Percentiles rank a stretch among this genome's conserved stretches.
phyloP scores from a whole-genome alignment of 2,888 invertebrate species.

The Ichneumoninae sp. region DNA sequence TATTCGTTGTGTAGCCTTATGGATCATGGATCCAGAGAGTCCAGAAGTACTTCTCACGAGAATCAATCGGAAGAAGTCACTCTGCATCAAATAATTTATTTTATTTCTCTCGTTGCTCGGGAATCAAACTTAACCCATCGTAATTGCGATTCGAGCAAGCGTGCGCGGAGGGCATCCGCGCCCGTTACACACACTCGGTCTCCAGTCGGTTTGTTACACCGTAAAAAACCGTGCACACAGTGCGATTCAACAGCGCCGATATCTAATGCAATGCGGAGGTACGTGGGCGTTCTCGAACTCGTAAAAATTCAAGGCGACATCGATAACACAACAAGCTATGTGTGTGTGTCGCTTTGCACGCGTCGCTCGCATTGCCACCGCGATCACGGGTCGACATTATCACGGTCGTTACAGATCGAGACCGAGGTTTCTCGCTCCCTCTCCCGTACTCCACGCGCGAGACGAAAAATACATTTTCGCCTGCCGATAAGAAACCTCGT shows the following conservation, averaged over 20 bases:
- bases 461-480: not conserved
- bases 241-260: not conserved
- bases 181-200: not conserved
- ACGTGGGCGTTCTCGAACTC: conserved; percentile 51
- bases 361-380: not conserved
- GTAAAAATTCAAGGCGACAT: conserved; percentile 61
- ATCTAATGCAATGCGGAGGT: conserved; percentile 14
- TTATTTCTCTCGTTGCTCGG: not conserved
- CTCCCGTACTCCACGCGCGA: not conserved
- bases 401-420: conserved; percentile 51
- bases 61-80: conserved; percentile 7
- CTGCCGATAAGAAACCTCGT: conserved; percentile 24
- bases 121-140: conserved; percentile 20
- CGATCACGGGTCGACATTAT: conserved; percentile 31
- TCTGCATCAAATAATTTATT: not conserved
- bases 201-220: not conserved
- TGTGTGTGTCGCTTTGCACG: not conserved
- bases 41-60: not conserved
- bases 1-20: not conserved
- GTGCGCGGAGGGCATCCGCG: not conserved
- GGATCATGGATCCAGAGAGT: not conserved
- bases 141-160: conserved; percentile 27
- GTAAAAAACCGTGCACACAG: conserved; percentile 6
- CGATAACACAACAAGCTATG: conserved; percentile 38
- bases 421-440: conserved; percentile 24